A percentile compares a stretch with the other conserved stretches of the same genome.
Conservation (phyloP, 2,888 invertebrate genomes). For the Volucella inflata region DNA sequence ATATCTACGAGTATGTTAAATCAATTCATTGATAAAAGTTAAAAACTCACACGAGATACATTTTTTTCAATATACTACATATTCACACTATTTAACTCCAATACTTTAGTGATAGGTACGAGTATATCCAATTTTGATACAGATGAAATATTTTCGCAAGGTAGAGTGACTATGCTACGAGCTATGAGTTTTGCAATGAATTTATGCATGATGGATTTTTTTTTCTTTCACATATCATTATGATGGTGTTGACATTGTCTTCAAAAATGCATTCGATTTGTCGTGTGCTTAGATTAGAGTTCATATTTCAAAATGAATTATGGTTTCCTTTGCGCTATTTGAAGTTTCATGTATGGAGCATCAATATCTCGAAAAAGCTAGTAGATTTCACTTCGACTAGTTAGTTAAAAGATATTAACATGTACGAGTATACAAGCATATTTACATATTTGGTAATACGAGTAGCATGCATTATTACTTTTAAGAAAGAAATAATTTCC, state of each 20-base stretch:
- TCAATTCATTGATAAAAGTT: slow-evolving; percentile 24
- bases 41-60: background rate
- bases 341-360: too few species aligned
- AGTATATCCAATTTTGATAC: slow-evolving; percentile 34
- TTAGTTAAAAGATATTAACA: too few species aligned
- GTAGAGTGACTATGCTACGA: background rate
- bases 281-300: background rate
- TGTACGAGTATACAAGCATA: too few species aligned
- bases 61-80: too few species aligned
- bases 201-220: slow-evolving; percentile 39
- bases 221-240: background rate
- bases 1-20: background rate
- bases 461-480: too few species aligned
- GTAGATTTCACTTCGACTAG: too few species aligned
- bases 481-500: too few species aligned
- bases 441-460: too few species aligned
- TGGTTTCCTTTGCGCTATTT: background rate
- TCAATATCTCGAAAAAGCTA: too few species aligned
- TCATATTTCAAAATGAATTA: background rate
- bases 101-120: background rate
- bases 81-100: too few species aligned
- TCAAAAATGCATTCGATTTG: background rate
- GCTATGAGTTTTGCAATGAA: slow-evolving; percentile 8
- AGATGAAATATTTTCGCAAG: background rate
- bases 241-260: slow-evolving; percentile 29